Evolutionary conservation across 2,797 vertebrate species (phyloP), one percentile per base, ranked within the genome.

Genomic region (Spinibarbus caldwelli): DNA sequence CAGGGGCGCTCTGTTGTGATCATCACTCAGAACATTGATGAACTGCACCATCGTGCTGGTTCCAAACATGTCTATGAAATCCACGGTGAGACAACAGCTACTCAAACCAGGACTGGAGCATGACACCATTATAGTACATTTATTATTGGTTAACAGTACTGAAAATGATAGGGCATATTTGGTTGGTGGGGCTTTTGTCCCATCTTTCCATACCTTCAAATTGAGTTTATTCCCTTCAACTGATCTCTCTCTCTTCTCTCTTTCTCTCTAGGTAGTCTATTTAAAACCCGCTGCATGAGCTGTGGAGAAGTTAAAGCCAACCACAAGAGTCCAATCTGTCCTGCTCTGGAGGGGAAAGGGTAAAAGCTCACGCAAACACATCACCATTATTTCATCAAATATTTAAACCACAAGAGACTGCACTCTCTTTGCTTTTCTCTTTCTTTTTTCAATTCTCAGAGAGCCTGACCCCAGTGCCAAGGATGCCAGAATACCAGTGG

Each of bases 21-120:
- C 88, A 94, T 99, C 87, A 99, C 98, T 0, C 98, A 99, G 91
- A 99, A 99, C 87, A 97, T 99, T 0, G 98, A 99, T 14, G 97
- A 99, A 85, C 95, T 99, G 36, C 98, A 99, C 90, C 95, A 92
- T 73, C 96, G 95, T 29, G 98, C 98, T 10, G 97, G 98, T 84
- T 96, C 97, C 62, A 96, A 95, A 91, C 95, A 96, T 86, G 91
- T 99, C 83, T 90, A 97, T 85, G 98, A 99, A 92, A 95, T 99
- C 80, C 98, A 99, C 0, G 98, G 98, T 97, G 62, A 87, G 85
- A 64, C n/a, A n/a, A n/a, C n/a, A n/a, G n/a, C n/a, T n/a, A n/a
- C n/a, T n/a, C n/a, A n/a, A n/a, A n/a, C n/a, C n/a, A n/a, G n/a
- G n/a, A n/a, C n/a, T n/a, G n/a, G n/a, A n/a, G n/a, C n/a, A n/a